Conservation (phyloP, 2,888 invertebrate genomes). For the Melipona bicolor region DNA sequence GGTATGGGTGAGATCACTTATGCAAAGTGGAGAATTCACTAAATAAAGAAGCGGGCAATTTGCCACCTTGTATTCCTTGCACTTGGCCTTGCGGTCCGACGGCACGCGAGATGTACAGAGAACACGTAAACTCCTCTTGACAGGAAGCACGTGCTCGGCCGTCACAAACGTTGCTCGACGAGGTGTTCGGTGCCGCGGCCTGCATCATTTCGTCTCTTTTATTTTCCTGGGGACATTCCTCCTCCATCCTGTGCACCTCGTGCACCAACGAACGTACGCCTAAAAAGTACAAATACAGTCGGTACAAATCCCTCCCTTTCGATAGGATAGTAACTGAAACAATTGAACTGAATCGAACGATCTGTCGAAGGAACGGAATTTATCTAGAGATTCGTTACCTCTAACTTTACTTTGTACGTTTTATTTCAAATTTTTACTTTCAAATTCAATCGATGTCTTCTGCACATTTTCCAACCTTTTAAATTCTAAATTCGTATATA, state of each 20-base stretch:
- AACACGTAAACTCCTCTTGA: conserved; percentile 73
- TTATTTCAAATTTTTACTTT: background rate
- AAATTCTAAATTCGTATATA: background rate
- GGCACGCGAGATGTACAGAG: conserved; percentile 79
- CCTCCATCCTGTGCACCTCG: conserved; percentile 70
- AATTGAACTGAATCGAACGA: background rate
- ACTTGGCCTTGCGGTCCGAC: conserved; percentile 67
- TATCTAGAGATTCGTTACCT: background rate
- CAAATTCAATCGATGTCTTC: background rate
- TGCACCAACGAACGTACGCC: conserved; percentile 31
- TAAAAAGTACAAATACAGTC: background rate
- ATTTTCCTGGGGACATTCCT: conserved; percentile 38
- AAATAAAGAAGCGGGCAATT: conserved; percentile 10
- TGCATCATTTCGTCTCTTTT: conserved; percentile 26
- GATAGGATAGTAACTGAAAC: background rate
- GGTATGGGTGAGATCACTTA: background rate
- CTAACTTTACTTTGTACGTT: background rate
- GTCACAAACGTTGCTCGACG: conserved; percentile 9
- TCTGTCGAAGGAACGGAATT: background rate
- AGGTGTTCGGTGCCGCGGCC: conserved; percentile 10
- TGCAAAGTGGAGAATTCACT: background rate
- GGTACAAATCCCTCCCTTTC: background rate
- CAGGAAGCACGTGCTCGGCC: conserved; percentile 28
- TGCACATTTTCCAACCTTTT: background rate
- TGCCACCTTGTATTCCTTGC: conserved; percentile 60